Percentiles rank a stretch among this genome's conserved stretches.
Evolutionary conservation across 2,113 vertebrate species (phyloP).

Genomic region (Salvator merianae): DNA sequence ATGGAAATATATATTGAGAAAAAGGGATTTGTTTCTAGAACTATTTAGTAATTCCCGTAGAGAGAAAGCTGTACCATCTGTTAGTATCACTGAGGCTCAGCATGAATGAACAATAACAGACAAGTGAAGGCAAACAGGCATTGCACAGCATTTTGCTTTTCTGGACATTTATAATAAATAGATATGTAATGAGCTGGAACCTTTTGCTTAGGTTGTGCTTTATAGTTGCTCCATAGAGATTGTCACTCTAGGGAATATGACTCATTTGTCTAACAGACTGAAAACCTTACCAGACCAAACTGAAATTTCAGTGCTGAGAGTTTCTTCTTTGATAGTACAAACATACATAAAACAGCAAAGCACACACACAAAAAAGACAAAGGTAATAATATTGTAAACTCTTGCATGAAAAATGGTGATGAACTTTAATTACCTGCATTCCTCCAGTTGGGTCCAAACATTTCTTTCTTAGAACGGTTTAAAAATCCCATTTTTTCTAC

Average conservation of each 20-base stretch:
- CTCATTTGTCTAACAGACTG: background rate
- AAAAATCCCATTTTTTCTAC: too few relatives aligned
- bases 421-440: background rate
- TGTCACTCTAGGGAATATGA: constrained; percentile 35
- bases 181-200: constrained; percentile 30
- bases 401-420: background rate
- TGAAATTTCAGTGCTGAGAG: rapidly evolving
- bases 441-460: too few relatives aligned
- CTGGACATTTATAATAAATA: constrained; percentile 47
- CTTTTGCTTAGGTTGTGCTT: constrained; percentile 38
- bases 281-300: background rate
- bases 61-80: constrained; percentile 19
- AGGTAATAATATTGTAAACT: background rate
- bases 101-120: constrained; percentile 37
- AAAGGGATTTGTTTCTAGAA: background rate
- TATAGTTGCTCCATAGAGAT: constrained; percentile 32
- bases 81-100: constrained; percentile 28
- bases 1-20: background rate
- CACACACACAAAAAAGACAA: background rate
- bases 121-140: constrained; percentile 38
- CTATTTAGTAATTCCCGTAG: background rate
- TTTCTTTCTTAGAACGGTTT: background rate
- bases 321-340: background rate
- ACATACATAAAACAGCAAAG: too few relatives aligned
- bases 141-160: constrained; percentile 36